Base-by-base conservation (phyloP, 2,797 vertebrate genomes). In the Clarias laeviceps region DNA sequence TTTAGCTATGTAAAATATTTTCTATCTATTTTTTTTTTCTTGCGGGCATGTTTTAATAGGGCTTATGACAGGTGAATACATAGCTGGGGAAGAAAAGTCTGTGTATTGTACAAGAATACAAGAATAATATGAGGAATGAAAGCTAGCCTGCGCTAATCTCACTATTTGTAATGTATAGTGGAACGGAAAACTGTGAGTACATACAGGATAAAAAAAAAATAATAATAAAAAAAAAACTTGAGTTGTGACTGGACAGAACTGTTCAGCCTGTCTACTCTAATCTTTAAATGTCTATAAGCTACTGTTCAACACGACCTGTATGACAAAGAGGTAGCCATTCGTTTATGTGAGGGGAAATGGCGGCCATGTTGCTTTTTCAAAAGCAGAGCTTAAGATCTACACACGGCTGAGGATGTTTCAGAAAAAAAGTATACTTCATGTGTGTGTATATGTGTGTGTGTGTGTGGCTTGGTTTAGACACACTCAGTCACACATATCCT, bases 171-270 rank as follows among this genome's bases (percentile, higher is more conserved):
- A 66, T 72, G 24, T 59, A 64, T 82, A 37, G 62, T 69, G 62
- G 70, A 85, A 84, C 85, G 83, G 66, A 72, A 80, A 84, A 83
- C 82, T 85, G 86, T 84, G 85, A 88, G 80, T 70, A 69, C 80
- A 80, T 85, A 84, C 50, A 54, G 50, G 50, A 54, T 50, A 2
- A 9, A 8, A 12, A 50, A 50, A 14, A 11, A 45, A 45, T 1
- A 11, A 45, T 1, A 54, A 54, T 0, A 2, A 54, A 54, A 54
- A 54, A 12, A 11, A 45, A 57, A 22, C 17, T 17, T 59, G 65
- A 57, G 50, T 37, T 70, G 24, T 64, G 79, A 50, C 40, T 6
- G 15, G 57, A 61, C 34, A 45, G 34, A 80, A 27, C 20, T 65
- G 78, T 73, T 34, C 65, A 45, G 54, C 32, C 84, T 37, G 54